Conservation (phyloP, 1,140 invertebrate genomes). For the Pogonognathellus flavescens region DNA sequence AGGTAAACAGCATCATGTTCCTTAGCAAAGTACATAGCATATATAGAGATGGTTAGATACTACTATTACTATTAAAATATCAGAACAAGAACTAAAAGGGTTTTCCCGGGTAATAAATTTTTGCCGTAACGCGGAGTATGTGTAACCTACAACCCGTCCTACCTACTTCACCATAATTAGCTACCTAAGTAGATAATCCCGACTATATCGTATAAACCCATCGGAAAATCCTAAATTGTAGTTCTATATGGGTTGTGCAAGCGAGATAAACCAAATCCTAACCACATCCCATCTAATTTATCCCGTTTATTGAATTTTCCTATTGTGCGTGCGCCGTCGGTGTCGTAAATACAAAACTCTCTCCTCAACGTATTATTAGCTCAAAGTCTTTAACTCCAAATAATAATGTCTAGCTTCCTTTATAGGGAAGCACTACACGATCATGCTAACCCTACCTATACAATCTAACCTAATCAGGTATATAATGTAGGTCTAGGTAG, state of each 20-base stretch:
- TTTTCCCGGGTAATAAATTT: conserved; percentile 24
- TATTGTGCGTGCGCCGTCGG: conserved; percentile 26
- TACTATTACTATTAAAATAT: neutral
- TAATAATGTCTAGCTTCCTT: too few relatives aligned
- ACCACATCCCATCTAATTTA: conserved; percentile 38
- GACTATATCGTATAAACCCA: too few relatives aligned
- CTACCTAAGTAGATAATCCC: neutral
- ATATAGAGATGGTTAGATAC: too few relatives aligned
- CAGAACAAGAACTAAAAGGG: neutral
- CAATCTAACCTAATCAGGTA: too few relatives aligned
- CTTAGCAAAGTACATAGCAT: too few relatives aligned
- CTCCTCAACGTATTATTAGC: neutral
- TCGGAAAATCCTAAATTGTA: neutral
- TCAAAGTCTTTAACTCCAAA: neutral
- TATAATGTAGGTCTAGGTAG: too few relatives aligned
- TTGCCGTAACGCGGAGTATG: neutral
- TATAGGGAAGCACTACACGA: too few relatives aligned
- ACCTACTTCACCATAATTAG: neutral
- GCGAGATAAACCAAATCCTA: conserved; percentile 19
- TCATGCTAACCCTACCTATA: too few relatives aligned
- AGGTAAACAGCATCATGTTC: conserved; percentile 6
- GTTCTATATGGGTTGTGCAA: neutral
- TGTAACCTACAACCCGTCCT: neutral
- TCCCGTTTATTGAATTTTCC: conserved; percentile 34
- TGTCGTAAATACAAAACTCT: conserved; percentile 39